Evolutionary conservation across 2,113 vertebrate species (phyloP).

Genomic region (Patagioenas fasciata): DNA sequence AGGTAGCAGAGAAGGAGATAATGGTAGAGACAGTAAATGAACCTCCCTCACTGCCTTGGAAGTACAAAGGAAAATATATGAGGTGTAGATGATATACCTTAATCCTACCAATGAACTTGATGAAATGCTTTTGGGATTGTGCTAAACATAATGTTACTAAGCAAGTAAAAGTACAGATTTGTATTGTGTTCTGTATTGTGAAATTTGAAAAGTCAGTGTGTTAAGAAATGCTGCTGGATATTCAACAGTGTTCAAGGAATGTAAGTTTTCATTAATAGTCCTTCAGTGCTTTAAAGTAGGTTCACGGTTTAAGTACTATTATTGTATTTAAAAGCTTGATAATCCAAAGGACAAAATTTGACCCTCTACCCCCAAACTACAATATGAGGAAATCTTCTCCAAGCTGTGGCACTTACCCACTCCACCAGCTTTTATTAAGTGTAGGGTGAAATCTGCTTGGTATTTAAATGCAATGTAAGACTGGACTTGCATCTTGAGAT

Average conservation of each 20-base stretch:
- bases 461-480: neutral
- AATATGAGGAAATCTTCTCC: neutral
- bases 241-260: neutral
- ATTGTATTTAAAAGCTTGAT: neutral
- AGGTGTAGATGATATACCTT: neutral
- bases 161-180: neutral
- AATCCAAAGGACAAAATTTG: neutral
- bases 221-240: neutral
- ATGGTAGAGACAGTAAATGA: neutral
- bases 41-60: neutral
- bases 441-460: neutral
- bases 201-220: neutral
- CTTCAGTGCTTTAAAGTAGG: neutral
- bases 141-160: neutral
- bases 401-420: neutral
- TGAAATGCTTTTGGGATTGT: neutral
- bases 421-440: neutral
- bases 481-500: neutral
- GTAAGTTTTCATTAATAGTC: neutral
- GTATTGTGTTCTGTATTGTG: neutral
- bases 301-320: neutral
- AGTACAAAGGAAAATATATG: neutral
- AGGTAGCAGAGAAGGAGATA: neutral
- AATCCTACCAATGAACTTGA: neutral
- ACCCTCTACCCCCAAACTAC: neutral